A percentile compares a stretch with the other conserved stretches of the same genome.
phyloP scores from a whole-genome alignment of 92 coral and sea anemone species.

The Metridium senile region DNA sequence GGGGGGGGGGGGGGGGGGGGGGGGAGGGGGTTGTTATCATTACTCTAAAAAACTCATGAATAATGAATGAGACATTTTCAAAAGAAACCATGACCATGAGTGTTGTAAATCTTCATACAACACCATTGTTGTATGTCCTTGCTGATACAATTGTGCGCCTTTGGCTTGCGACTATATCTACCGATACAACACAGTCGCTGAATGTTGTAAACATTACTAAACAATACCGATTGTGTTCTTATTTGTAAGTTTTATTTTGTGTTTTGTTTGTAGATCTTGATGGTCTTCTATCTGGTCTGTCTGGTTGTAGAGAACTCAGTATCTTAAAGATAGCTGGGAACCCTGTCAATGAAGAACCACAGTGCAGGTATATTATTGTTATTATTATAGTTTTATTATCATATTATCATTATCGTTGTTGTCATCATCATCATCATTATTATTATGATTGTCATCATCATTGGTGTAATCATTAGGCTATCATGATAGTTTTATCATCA shows the following conservation, averaged over 20 bases:
- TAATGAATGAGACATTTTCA: too few relatives aligned
- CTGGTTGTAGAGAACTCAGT: conserved; percentile 50
- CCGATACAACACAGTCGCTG: too few relatives aligned
- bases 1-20: too few relatives aligned
- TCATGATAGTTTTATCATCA: conserved; percentile 8
- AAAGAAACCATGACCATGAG: too few relatives aligned
- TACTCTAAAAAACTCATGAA: too few relatives aligned
- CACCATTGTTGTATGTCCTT: too few relatives aligned
- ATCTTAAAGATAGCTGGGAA: conserved; percentile 70
- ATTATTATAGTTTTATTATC: background rate
- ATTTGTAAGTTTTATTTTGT: background rate
- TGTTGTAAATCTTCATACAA: too few relatives aligned
- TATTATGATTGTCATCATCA: conserved; percentile 6
- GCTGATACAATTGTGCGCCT: too few relatives aligned
- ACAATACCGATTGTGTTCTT: background rate
- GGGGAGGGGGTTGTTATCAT: too few relatives aligned
- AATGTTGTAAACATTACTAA: too few relatives aligned
- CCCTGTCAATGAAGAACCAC: conserved; percentile 87
- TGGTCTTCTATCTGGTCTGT: conserved; percentile 71
- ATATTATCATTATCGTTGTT: background rate
- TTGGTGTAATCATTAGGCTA: background rate
- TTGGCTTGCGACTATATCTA: too few relatives aligned
- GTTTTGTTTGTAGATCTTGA: conserved; percentile 64
- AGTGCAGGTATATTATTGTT: conserved; percentile 52
- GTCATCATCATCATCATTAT: conserved; percentile 16